Conservation (phyloP, 2,888 invertebrate species). For the Seira ritae region DNA sequence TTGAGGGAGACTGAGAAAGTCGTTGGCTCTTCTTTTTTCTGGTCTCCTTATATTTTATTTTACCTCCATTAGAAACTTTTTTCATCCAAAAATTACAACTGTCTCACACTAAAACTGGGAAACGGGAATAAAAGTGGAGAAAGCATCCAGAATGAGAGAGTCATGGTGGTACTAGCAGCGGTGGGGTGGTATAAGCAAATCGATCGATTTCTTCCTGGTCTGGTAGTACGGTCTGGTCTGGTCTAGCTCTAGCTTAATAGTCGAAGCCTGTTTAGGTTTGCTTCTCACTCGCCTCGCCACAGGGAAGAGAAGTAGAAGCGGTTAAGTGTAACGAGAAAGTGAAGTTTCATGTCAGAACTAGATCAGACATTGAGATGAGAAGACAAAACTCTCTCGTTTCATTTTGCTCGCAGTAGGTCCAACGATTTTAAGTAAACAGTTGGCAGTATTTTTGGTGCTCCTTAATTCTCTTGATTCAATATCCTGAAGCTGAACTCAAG, state of each 20-base stretch:
- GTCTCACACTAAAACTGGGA: background rate
- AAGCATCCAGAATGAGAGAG: background rate
- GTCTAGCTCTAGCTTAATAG: background rate
- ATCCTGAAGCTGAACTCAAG: no score
- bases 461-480: no score
- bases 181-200: constrained; percentile 17
- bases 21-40: background rate
- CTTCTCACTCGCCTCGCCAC: background rate
- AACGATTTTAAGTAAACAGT: no score
- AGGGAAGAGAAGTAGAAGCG: no score
- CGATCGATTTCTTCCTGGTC: constrained; percentile 47
- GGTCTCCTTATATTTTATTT: constrained; percentile 39
- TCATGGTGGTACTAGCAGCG: background rate
- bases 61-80: no score
- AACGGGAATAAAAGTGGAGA: background rate
- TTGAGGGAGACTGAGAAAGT: no score
- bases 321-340: constrained; percentile 40
- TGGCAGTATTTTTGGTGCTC: no score
- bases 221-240: background rate
- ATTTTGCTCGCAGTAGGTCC: no score
- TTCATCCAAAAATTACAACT: background rate
- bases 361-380: constrained; percentile 54
- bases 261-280: background rate
- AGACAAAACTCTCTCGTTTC: no score
- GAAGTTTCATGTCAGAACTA: constrained; percentile 47